phyloP scores from a whole-genome alignment of 2,113 vertebrate genomes.

The Seriola dumerili region DNA sequence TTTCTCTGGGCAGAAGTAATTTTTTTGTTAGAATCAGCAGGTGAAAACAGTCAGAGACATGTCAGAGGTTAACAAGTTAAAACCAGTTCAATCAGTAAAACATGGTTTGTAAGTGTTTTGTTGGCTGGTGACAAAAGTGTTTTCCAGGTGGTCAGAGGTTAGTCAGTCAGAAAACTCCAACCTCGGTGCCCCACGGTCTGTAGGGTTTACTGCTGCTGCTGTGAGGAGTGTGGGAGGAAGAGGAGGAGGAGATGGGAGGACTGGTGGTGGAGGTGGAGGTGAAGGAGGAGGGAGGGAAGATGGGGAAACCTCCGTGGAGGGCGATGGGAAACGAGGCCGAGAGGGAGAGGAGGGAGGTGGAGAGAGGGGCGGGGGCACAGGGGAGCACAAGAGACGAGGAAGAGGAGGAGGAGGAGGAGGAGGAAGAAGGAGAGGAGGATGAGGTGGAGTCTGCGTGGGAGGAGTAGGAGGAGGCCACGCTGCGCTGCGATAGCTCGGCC shows the following conservation, averaged over 20 bases:
- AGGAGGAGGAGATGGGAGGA: slow-evolving; percentile 81
- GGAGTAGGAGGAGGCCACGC: slow-evolving; percentile 73
- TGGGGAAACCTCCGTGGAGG: slow-evolving; percentile 86
- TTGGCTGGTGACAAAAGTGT: neutral
- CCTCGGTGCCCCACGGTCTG: slow-evolving; percentile 95
- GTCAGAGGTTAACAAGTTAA: neutral
- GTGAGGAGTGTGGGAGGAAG: slow-evolving; percentile 82
- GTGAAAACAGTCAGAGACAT: too few species aligned
- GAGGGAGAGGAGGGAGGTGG: slow-evolving; percentile 90
- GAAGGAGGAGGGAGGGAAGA: slow-evolving; percentile 85
- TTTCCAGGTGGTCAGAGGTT: slow-evolving; percentile 18
- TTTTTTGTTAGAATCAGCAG: neutral
- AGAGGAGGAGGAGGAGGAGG: slow-evolving; percentile 79
- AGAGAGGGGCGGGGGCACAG: slow-evolving; percentile 86
- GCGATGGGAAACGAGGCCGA: slow-evolving; percentile 91
- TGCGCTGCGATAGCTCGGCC: slow-evolving; percentile 81
- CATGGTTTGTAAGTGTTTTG: neutral
- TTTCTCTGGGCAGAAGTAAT: neutral
- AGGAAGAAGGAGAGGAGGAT: slow-evolving; percentile 74
- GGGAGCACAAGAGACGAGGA: slow-evolving; percentile 76
- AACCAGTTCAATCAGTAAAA: too few species aligned
- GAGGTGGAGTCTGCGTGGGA: slow-evolving; percentile 60
- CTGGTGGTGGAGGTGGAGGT: slow-evolving; percentile 75
- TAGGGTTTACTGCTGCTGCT: slow-evolving; percentile 87
- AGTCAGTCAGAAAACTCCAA: slow-evolving; percentile 90